These are phyloP conservation scores for Scaptomyza reducta DNA, from an alignment of 2,888 invertebrate genomes.

Conservation along the genomic window DNA sequence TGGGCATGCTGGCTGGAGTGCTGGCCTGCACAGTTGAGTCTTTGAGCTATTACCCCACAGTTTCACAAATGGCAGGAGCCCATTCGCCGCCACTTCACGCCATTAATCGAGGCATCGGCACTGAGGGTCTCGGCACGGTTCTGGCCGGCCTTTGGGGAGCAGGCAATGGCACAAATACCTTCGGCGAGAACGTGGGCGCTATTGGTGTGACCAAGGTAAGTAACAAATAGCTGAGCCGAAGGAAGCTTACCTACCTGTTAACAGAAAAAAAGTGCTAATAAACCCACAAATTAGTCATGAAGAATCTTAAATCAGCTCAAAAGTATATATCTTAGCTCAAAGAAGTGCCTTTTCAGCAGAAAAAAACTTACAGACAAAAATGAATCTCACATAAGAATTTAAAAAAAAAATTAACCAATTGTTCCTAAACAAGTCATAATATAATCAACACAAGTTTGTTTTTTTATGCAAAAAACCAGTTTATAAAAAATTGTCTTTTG, in stretches of 20 bases:
- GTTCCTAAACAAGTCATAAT: no score
- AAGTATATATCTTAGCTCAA: no score
- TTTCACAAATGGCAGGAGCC: constrained; percentile 92
- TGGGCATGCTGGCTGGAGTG: constrained; percentile 92
- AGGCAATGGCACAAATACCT: constrained; percentile 94
- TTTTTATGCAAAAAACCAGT: no score
- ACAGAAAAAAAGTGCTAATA: not conserved
- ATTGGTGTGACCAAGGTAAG: constrained; percentile 93
- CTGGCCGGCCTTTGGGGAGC: constrained; percentile 93
- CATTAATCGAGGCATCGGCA: constrained; percentile 93
- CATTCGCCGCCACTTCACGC: constrained; percentile 94
- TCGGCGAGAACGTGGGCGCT: constrained; percentile 95
- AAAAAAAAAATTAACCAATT: no score
- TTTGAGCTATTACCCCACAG: constrained; percentile 96
- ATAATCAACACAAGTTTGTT: no score
- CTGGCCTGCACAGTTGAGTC: constrained; percentile 92
- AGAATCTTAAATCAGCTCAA: no score
- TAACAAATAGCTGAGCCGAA: not conserved
- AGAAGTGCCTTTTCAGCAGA: no score
- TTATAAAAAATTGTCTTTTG: no score
- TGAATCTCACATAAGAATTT: no score
- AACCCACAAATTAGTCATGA: no score
- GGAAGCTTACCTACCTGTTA: not conserved
- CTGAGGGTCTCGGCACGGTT: constrained; percentile 93
- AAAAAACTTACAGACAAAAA: no score